Base-by-base conservation (phyloP, 2,888 invertebrate species). In the Drosophila siamana region DNA sequence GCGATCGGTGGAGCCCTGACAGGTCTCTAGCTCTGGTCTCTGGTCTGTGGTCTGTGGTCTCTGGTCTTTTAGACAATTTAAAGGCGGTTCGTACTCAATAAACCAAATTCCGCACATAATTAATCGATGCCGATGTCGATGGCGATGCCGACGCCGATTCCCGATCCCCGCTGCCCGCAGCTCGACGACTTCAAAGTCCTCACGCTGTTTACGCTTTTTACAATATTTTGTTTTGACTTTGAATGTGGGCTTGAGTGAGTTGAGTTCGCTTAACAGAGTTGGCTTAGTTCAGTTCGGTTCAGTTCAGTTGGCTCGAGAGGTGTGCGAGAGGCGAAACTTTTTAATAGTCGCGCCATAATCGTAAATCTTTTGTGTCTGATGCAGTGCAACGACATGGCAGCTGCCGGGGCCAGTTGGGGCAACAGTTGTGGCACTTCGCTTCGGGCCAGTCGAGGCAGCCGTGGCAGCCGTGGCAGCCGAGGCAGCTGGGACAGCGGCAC, bases 341-440 rank as follows among this genome's bases (percentile, higher is more conserved):
- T 90, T 90, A 90, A 90, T 90, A 90, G 90, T 88, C 91, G 78
- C 79, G 80, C 88, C 89, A 90, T 90, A 90, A 90, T 90, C 90
- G 90, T 90, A 90, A 90, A 90, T 90, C 90, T 90, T 90, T 80
- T 80, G 86, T 88, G 86, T 80, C 88, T 81, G 80, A 89, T 89
- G 87, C 86, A 83, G 83, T 80, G 88, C 88, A 88, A 82, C 83
- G 72, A 86, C 82, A 85, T 82, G 86, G 78, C 81, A 75, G 74
- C 74, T 74, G 74, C 76, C 61, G 76, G 36, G 46, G 56, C 59
- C 62, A 61, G 66, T 62, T 38, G 74, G 9, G 26, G 46, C 54
- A 38, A 57, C 61, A 60, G 47, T 44, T 64, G 71, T 36, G 68
- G 62, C 59, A 40, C 56, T 59, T 59, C 46, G 30, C 16, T 26